These are phyloP conservation scores for Axinella damicornis DNA, from an alignment of 37 sponge, comb jelly and placozoan species.

Conservation along the genomic window DNA sequence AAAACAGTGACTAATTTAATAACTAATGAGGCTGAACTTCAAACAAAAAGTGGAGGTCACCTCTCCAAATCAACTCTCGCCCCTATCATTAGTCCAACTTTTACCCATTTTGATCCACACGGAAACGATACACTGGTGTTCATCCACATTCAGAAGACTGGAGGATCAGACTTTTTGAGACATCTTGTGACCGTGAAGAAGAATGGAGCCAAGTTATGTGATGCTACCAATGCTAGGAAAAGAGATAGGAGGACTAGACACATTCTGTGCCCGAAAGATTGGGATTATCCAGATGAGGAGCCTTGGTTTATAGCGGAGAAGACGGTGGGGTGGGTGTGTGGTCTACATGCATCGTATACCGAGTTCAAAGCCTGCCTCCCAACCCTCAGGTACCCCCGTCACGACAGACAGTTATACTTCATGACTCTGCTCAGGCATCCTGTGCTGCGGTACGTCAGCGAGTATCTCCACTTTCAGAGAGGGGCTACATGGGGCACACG, in stretches of 20 bases:
- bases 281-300: conserved; percentile 23
- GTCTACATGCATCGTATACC: conserved; percentile 80
- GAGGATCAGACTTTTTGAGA: conserved; percentile 77
- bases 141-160: conserved; percentile 94
- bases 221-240: neutral
- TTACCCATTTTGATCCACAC: conserved; percentile 41
- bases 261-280: neutral
- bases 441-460: conserved; percentile 83
- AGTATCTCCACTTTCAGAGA: conserved; percentile 81
- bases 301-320: conserved; percentile 87
- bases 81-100: too few species aligned
- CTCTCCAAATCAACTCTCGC: too few species aligned
- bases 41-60: too few species aligned
- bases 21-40: too few species aligned
- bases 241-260: neutral
- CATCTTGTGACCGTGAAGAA: conserved; percentile 49
- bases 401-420: conserved; percentile 37
- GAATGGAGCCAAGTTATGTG: conserved; percentile 13
- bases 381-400: neutral
- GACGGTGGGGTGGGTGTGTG: conserved; percentile 89
- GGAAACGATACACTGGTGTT: conserved; percentile 68
- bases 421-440: conserved; percentile 82
- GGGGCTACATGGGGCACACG: conserved; percentile 73
- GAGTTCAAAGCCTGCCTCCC: conserved; percentile 74
- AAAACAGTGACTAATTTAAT: too few species aligned